Percentiles rank a stretch among this genome's conserved stretches.
Conservation (phyloP, 2,888 invertebrate genomes). For the Oligia strigilis region DNA sequence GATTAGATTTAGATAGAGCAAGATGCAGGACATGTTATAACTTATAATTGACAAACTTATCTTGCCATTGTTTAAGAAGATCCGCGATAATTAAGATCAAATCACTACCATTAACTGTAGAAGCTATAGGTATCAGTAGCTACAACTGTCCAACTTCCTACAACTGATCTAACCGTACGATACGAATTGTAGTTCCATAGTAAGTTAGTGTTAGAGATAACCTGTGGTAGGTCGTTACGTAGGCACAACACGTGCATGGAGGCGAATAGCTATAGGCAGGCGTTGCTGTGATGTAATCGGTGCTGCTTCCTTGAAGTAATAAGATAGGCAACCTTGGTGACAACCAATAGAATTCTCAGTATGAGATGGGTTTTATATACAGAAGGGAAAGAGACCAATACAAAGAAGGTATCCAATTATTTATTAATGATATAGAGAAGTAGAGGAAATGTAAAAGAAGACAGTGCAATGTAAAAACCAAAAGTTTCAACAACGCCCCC, state of each 20-base stretch:
- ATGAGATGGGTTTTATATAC: neutral
- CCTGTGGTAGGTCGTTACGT: slow-evolving; percentile 5
- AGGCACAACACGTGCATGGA: slow-evolving; percentile 16
- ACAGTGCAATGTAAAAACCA: too few species aligned
- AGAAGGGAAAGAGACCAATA: neutral
- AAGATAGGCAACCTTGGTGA: neutral
- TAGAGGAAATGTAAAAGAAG: too few species aligned
- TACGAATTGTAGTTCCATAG: slow-evolving; percentile 34
- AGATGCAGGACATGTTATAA: neutral
- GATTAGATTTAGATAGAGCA: neutral
- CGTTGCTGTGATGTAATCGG: neutral
- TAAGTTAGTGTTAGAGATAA: slow-evolving; percentile 41
- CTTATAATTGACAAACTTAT: neutral
- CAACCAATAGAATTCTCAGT: too few species aligned
- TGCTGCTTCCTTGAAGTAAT: neutral
- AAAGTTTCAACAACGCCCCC: too few species aligned
- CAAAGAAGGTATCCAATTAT: too few species aligned
- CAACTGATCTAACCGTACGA: slow-evolving; percentile 2
- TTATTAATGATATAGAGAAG: too few species aligned
- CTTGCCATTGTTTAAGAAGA: neutral
- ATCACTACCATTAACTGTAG: neutral
- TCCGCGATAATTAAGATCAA: neutral
- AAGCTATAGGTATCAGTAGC: slow-evolving; percentile 31
- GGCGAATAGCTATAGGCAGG: neutral
- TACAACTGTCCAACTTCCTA: slow-evolving; percentile 36